Conservation (phyloP, 2,888 invertebrate species). For the Entomobrya multifasciata region DNA sequence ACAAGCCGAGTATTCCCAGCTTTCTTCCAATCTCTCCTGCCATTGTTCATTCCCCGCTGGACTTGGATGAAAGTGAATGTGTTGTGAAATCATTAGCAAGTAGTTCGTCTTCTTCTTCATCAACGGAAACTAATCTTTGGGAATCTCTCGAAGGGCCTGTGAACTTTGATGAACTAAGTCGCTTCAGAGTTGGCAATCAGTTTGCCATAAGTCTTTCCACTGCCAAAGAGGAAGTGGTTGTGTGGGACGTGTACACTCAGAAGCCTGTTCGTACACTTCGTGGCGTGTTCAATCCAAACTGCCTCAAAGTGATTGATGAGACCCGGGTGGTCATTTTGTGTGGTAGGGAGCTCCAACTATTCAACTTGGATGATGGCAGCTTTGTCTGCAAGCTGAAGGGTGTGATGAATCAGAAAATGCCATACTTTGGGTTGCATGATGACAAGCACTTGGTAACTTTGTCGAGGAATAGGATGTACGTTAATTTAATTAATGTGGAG, state of each 20-base stretch:
- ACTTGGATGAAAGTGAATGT: slow-evolving; percentile 52
- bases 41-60: slow-evolving; percentile 71
- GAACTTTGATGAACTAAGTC: slow-evolving; percentile 85
- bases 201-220: slow-evolving; percentile 90
- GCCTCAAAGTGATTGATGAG: slow-evolving; percentile 88
- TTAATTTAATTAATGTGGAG: slow-evolving; percentile 92
- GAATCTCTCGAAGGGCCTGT: slow-evolving; percentile 73
- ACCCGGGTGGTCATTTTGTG: slow-evolving; percentile 89
- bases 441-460: slow-evolving; percentile 90
- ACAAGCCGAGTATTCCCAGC: slow-evolving; percentile 77
- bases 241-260: slow-evolving; percentile 88
- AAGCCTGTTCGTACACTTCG: slow-evolving; percentile 86
- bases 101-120: slow-evolving; percentile 51
- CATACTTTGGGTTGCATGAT: slow-evolving; percentile 92
- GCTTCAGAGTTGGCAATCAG: slow-evolving; percentile 86
- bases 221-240: slow-evolving; percentile 88
- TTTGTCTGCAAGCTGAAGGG: slow-evolving; percentile 89
- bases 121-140: slow-evolving; percentile 71
- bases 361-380: slow-evolving; percentile 88
- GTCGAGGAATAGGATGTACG: slow-evolving; percentile 93
- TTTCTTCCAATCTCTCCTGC: slow-evolving; percentile 77
- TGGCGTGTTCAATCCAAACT: slow-evolving; percentile 89
- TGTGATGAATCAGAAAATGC: slow-evolving; percentile 96
- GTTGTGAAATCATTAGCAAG: slow-evolving; percentile 44
- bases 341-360: slow-evolving; percentile 89